Conservation (phyloP, 2,113 vertebrate genomes). For the Centropristis striata region DNA sequence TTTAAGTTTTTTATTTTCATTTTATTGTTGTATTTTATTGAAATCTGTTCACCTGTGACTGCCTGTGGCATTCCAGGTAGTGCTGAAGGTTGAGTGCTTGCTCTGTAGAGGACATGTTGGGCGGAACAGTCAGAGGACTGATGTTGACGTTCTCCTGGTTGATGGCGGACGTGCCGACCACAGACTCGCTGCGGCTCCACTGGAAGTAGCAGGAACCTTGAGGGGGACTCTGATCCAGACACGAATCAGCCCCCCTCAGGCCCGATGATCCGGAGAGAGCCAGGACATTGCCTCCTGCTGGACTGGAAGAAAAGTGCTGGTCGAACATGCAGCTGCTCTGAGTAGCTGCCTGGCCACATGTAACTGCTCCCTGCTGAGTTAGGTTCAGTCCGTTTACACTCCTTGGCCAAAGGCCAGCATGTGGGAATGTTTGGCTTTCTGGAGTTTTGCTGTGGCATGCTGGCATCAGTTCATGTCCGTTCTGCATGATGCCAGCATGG, state of each 20-base stretch:
- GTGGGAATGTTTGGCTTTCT: not conserved
- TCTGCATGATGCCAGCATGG: conserved; percentile 41
- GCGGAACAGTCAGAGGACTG: rapidly evolving
- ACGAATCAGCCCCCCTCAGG: not conserved
- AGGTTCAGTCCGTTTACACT: conserved; percentile 43
- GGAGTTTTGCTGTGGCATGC: not conserved
- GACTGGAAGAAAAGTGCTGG: conserved; percentile 33
- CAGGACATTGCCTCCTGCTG: conserved; percentile 20
- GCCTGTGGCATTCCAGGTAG: conserved; percentile 58
- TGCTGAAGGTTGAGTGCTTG: conserved; percentile 25
- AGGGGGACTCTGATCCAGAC: conserved; percentile 36
- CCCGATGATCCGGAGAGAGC: conserved; percentile 13
- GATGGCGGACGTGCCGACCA: conserved; percentile 36
- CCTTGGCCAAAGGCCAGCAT: not conserved
- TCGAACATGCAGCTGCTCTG: conserved; percentile 66
- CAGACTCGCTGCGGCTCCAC: not conserved
- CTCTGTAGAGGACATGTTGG: conserved; percentile 37
- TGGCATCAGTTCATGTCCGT: conserved; percentile 33
- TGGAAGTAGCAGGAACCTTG: conserved; percentile 60
- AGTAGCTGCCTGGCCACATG: conserved; percentile 13
- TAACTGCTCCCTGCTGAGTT: conserved; percentile 36
- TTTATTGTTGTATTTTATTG: too few species aligned
- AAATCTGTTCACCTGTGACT: conserved; percentile 66
- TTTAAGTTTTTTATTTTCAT: too few species aligned
- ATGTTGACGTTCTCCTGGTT: conserved; percentile 34